A percentile compares a stretch with the other conserved stretches of the same genome.
Conservation (phyloP, 2,113 vertebrate species). For the Hydrolagus affinis region DNA sequence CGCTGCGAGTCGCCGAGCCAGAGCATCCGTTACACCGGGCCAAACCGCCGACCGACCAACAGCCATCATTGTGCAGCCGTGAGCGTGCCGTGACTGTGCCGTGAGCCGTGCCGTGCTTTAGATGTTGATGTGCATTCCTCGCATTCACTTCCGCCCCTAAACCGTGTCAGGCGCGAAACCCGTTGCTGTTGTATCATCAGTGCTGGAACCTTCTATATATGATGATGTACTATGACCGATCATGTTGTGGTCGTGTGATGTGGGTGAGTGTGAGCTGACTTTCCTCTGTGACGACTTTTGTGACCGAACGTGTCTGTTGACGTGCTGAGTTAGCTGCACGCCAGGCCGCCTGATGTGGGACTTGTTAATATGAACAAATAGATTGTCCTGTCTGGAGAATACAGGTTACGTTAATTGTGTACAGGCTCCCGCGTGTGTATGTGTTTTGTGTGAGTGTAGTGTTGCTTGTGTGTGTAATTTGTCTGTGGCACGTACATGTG, state of each 20-base stretch:
- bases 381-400: neutral
- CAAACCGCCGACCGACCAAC: no score
- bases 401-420: no score
- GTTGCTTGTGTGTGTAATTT: no score
- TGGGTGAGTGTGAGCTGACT: conserved; percentile 24
- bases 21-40: no score
- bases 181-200: conserved; percentile 29
- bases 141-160: conserved; percentile 19
- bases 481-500: no score
- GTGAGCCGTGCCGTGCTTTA: conserved; percentile 8
- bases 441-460: no score
- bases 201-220: neutral
- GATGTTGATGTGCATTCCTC: conserved; percentile 27
- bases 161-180: neutral
- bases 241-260: conserved; percentile 21
- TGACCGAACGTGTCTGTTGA: conserved; percentile 23
- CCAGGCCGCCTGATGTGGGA: conserved; percentile 14
- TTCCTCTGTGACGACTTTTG: conserved; percentile 18
- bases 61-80: no score
- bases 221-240: conserved; percentile 19
- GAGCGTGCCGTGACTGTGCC: conserved; percentile 15
- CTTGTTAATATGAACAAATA: conserved; percentile 26
- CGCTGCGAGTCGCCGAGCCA: no score
- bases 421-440: no score
- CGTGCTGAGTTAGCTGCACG: conserved; percentile 11